Percentiles rank a stretch among this genome's conserved stretches.
phyloP scores from a whole-genome alignment of 2,888 invertebrate genomes.

The Pandemis heparana region DNA sequence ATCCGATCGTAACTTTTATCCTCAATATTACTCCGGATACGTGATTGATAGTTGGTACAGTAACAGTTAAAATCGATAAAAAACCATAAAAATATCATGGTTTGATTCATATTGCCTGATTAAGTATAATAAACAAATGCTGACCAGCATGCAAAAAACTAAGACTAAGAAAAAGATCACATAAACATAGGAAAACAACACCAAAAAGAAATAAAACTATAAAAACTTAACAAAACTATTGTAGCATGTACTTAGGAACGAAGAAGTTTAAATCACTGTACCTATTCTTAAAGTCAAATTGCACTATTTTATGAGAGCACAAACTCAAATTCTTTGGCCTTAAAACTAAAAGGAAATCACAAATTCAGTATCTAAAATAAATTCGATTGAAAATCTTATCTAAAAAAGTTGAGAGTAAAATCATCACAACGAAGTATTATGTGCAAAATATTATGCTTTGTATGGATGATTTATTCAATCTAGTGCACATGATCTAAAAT shows the following conservation, averaged over 20 bases:
- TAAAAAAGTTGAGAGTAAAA: constrained; percentile 56
- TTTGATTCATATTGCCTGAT: constrained; percentile 40
- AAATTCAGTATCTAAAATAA: constrained; percentile 64
- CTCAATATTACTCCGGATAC: constrained; percentile 54
- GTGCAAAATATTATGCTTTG: constrained; percentile 46
- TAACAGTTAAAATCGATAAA: background rate
- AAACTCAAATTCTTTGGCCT: constrained; percentile 78
- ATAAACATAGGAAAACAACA: constrained; percentile 59
- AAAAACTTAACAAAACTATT: constrained; percentile 48
- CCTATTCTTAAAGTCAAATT: constrained; percentile 70
- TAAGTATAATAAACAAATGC: constrained; percentile 51
- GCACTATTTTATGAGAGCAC: constrained; percentile 66
- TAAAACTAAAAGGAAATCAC: constrained; percentile 74
- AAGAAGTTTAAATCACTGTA: constrained; percentile 55
- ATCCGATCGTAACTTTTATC: constrained; percentile 52
- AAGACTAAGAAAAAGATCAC: constrained; percentile 50
- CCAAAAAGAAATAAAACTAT: constrained; percentile 55
- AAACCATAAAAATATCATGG: background rate
- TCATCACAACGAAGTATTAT: constrained; percentile 57
- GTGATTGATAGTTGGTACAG: constrained; percentile 1
- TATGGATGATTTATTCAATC: constrained; percentile 31
- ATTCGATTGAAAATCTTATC: constrained; percentile 66
- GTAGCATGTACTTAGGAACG: constrained; percentile 56
- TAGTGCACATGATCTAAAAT: constrained; percentile 52
- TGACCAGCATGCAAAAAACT: constrained; percentile 71